phyloP scores from a whole-genome alignment of 2,113 vertebrate species.

The Taurulus bubalis region DNA sequence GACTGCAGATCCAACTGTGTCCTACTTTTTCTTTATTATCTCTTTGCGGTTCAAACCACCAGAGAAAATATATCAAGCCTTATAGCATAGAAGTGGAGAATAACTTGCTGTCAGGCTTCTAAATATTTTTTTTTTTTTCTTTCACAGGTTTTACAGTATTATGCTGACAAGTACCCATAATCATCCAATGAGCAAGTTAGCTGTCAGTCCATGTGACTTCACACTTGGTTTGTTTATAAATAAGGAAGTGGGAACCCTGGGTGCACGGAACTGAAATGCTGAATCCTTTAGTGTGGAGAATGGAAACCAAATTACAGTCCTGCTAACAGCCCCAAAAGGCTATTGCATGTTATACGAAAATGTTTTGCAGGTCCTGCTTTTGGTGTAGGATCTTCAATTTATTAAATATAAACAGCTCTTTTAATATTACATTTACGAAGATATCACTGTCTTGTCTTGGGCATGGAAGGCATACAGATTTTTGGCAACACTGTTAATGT shows the following conservation, averaged over 20 bases:
- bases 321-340: background rate
- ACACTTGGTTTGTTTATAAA: constrained; percentile 23
- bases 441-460: background rate
- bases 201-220: constrained; percentile 40
- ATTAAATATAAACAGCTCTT: constrained; percentile 27
- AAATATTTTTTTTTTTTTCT: constrained; percentile 1
- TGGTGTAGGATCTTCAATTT: constrained; percentile 6
- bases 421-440: constrained; percentile 8
- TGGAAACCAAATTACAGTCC: constrained; percentile 10
- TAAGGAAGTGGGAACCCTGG: background rate
- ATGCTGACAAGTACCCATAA: background rate
- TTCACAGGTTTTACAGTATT: constrained; percentile 3
- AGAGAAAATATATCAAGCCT: background rate
- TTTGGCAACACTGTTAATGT: constrained; percentile 5
- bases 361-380: constrained; percentile 4
- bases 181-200: background rate
- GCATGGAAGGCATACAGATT: background rate
- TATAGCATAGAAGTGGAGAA: background rate
- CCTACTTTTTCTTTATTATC: background rate
- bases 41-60: background rate
- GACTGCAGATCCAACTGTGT: background rate
- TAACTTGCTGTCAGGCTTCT: constrained; percentile 2
- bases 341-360: background rate
- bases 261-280: constrained; percentile 11
- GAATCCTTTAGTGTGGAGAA: constrained; percentile 22